Conservation (phyloP, 2,888 invertebrate genomes). For the Drosophila aldrichi region DNA sequence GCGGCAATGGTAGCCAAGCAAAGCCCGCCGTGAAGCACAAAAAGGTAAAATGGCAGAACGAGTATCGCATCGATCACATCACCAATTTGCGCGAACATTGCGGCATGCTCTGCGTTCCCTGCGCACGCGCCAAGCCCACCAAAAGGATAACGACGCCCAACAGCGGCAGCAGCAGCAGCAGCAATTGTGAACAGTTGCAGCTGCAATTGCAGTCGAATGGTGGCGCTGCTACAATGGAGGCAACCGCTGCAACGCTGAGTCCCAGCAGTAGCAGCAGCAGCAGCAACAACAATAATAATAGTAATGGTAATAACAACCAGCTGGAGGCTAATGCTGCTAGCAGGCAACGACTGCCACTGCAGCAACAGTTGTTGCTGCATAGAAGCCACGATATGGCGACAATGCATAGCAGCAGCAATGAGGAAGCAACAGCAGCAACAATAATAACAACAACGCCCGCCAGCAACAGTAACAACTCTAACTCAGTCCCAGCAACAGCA, state of each 20-base stretch:
- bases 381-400: slow-evolving; percentile 45
- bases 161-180: slow-evolving; percentile 11
- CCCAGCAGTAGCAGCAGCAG: background rate
- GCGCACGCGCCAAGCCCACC: slow-evolving; percentile 79
- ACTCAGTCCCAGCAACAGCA: slow-evolving; percentile 8
- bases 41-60: slow-evolving; percentile 84
- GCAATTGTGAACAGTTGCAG: slow-evolving; percentile 14
- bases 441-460: slow-evolving; percentile 15
- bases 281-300: background rate
- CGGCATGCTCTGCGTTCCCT: slow-evolving; percentile 87
- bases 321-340: slow-evolving; percentile 7
- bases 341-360: slow-evolving; percentile 5
- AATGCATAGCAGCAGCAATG: slow-evolving; percentile 49
- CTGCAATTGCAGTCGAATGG: slow-evolving; percentile 15
- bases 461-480: slow-evolving; percentile 8
- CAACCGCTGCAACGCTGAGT: slow-evolving; percentile 1
- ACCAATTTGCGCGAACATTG: slow-evolving; percentile 84
- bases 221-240: slow-evolving; percentile 16
- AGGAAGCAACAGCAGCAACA: slow-evolving; percentile 17
- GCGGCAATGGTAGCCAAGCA: slow-evolving; percentile 56
- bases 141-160: slow-evolving; percentile 53
- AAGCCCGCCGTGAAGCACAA: slow-evolving; percentile 67
- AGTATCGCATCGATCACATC: slow-evolving; percentile 84
- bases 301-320: background rate
- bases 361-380: slow-evolving; percentile 10